Percentiles rank a stretch among this genome's conserved stretches.
Evolutionary conservation across 1,140 invertebrate species (phyloP).

Genomic region (Cardiocondyla obscurior): DNA sequence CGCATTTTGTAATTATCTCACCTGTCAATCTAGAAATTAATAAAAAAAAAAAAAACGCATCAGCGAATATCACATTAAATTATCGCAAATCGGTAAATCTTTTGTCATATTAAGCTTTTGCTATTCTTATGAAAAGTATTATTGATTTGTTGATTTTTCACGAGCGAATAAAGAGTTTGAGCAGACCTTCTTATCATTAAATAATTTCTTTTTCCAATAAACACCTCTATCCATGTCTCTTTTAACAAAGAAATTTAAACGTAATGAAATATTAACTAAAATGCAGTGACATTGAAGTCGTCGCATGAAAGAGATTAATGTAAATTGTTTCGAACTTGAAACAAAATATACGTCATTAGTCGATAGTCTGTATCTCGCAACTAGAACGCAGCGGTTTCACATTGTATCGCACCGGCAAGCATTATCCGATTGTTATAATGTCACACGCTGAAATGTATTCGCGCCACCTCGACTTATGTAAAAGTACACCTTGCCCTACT

Average conservation of each 20-base stretch:
- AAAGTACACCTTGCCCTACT: constrained; percentile 48
- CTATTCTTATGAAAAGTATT: not conserved
- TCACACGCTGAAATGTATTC: constrained; percentile 30
- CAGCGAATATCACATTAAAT: constrained; percentile 29
- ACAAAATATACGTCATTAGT: constrained; percentile 14
- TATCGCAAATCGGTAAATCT: constrained; percentile 25
- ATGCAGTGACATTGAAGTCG: not conserved
- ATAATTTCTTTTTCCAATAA: not conserved
- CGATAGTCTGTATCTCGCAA: not conserved
- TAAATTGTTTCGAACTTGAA: not conserved
- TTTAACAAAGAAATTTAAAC: not conserved
- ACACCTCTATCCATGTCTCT: not conserved
- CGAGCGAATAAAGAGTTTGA: not conserved
- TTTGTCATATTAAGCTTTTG: not conserved
- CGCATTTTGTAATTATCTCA: constrained; percentile 32
- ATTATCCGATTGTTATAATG: constrained; percentile 49
- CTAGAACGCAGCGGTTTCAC: not conserved
- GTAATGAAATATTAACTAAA: not conserved
- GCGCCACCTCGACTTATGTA: constrained; percentile 28
- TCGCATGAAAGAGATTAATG: not conserved
- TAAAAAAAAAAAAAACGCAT: constrained; percentile 48
- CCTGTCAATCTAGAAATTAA: constrained; percentile 18
- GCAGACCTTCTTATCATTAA: not conserved
- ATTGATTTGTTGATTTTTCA: not conserved
- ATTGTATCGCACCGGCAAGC: not conserved